Conservation (phyloP, 1,140 invertebrate genomes). For the Camponotus pennsylvanicus region DNA sequence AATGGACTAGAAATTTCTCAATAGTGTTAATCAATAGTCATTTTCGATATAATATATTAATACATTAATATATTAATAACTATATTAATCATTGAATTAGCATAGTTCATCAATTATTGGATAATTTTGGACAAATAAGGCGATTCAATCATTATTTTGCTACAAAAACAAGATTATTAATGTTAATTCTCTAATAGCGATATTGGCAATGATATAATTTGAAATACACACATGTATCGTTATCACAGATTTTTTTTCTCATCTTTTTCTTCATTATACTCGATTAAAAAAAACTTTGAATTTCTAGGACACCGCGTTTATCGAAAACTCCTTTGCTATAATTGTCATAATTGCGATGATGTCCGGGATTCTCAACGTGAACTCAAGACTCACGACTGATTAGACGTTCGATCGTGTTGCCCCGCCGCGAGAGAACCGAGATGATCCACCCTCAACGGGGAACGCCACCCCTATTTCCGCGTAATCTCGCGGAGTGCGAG, state of each 20-base stretch:
- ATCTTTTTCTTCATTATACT: no score
- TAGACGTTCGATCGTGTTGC: conserved; percentile 30
- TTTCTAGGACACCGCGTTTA: no score
- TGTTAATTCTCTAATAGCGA: not conserved
- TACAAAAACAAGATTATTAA: conserved; percentile 11
- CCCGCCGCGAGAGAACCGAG: not conserved
- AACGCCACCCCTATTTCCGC: not conserved
- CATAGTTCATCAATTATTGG: not conserved
- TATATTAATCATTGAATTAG: no score
- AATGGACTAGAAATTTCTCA: no score
- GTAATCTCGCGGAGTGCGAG: not conserved
- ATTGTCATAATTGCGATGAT: not conserved
- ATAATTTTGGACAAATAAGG: conserved; percentile 37
- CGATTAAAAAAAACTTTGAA: no score
- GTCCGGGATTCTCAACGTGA: not conserved
- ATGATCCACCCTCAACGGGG: conserved; percentile 8
- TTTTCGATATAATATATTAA: no score
- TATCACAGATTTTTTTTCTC: not conserved
- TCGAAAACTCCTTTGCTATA: not conserved
- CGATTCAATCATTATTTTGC: not conserved
- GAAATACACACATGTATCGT: not conserved
- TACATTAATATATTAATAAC: no score
- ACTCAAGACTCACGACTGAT: not conserved
- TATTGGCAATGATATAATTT: not conserved
- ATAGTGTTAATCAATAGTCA: no score